A percentile compares a stretch with the other conserved stretches of the same genome.
Conservation (phyloP, 2,797 vertebrate species). For the Channallabes apus region DNA sequence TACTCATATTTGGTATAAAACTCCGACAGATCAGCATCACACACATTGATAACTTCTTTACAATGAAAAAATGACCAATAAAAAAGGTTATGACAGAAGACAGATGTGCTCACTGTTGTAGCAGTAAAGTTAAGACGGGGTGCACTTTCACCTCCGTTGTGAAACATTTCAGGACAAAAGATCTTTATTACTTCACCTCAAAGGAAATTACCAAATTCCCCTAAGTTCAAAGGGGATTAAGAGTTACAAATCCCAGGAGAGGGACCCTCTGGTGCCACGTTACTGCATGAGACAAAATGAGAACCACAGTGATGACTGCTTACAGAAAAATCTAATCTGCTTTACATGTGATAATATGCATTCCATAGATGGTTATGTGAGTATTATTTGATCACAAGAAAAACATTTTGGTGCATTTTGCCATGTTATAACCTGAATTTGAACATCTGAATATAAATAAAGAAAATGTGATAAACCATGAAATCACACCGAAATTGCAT, state of each 20-base stretch:
- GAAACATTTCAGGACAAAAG: background rate
- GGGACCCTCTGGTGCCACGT: background rate
- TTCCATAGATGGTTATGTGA: background rate
- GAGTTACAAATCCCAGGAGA: background rate
- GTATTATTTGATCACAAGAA: background rate
- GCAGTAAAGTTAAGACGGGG: background rate
- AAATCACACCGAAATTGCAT: background rate
- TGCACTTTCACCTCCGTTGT: no score
- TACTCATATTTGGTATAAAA: background rate
- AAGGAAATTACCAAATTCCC: slow-evolving; percentile 3
- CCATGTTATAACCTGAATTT: no score
- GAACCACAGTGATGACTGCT: background rate
- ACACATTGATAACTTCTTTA: background rate
- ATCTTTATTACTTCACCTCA: background rate
- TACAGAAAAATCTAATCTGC: background rate
- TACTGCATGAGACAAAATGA: background rate
- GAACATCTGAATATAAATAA: background rate
- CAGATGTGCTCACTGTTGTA: background rate
- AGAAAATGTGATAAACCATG: background rate
- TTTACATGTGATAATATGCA: background rate
- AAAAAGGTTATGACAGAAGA: background rate
- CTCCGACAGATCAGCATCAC: background rate
- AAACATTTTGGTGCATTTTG: background rate
- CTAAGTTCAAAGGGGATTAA: background rate
- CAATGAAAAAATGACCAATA: background rate